Evolutionary conservation across 23 tunicate species (phyloP), one percentile per base, ranked within the genome.

Genomic region (Ascidia mentula): DNA sequence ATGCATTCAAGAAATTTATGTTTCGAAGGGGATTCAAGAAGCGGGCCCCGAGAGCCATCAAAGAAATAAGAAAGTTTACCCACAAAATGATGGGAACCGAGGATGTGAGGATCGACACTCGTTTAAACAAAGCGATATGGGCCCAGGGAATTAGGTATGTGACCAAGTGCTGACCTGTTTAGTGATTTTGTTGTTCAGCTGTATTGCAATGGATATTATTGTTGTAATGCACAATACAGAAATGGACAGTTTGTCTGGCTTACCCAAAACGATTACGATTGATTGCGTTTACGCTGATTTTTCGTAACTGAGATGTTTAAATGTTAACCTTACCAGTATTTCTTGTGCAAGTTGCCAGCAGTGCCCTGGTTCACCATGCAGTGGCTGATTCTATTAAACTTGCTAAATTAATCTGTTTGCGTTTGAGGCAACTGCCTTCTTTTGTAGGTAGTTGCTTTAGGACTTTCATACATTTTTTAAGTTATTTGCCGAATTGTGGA

Each of bases 91-190:
- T 96, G 99, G 99, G 99, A 79, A 96, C 99, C 39, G 69, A 80
- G 35, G 99, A 96, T 81, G 99, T 96, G 31, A 77, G 99, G 78
- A 78, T 96, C 45, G 99, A 96, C 88, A 86, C 99, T 13, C 53
- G 99, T 69, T 79, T 96, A 74, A 96, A 96, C 90, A 96, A 96
- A 74, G 96, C 96, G 37, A 85, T 96, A 31, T 96, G 99, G 99
- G 53, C 89, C 20, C 97, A 84, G 31, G 99, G 99, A 36, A 82
- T 95, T 81, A 82, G 97, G 97, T 92, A 74, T 74, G 33, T 0
- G n/a, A n/a, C n/a, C n/a, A n/a, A n/a, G n/a, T 36, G 15, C n/a
- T n/a, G n/a, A n/a, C n/a, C n/a, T n/a, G n/a, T n/a, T n/a, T n/a
- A n/a, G n/a, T n/a, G n/a, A n/a, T n/a, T n/a, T n/a, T n/a, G n/a